Conservation (phyloP, 2,797 vertebrate species). For the Saxicola maurus region DNA sequence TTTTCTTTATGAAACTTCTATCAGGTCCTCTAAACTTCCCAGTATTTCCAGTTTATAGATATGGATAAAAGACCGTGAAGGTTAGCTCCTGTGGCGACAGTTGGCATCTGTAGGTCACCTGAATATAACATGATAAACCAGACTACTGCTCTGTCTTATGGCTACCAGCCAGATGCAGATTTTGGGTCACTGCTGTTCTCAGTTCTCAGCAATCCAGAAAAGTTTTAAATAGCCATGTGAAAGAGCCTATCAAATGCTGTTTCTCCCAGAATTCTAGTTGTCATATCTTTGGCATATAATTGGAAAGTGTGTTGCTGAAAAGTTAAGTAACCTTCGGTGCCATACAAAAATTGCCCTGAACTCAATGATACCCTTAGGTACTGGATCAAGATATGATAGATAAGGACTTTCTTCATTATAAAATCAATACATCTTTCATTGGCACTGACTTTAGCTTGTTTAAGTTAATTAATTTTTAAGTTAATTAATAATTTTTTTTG, state of each 20-base stretch:
- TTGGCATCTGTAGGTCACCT: not conserved
- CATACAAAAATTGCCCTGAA: not conserved
- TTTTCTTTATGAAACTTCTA: not conserved
- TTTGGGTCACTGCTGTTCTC: not conserved
- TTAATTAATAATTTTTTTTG: not conserved
- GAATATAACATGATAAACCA: not conserved
- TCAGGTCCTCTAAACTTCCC: not conserved
- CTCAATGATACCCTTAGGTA: not conserved
- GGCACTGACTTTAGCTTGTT: not conserved
- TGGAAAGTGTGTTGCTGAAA: not conserved
- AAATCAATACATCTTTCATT: not conserved
- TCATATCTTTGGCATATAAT: not conserved
- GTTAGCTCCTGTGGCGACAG: not conserved
- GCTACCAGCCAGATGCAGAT: not conserved
- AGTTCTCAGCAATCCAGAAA: not conserved
- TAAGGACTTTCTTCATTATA: not conserved
- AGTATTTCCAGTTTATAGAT: not conserved
- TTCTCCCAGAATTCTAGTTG: not conserved
- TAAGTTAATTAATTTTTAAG: not conserved
- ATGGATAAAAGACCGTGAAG: not conserved
- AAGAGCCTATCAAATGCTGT: not conserved
- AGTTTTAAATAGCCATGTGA: not conserved
- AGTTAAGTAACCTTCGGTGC: not conserved
- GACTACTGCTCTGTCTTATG: not conserved
- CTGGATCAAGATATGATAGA: not conserved